phyloP scores from a whole-genome alignment of 2,888 invertebrate genomes.

The Watsonalla cultraria region DNA sequence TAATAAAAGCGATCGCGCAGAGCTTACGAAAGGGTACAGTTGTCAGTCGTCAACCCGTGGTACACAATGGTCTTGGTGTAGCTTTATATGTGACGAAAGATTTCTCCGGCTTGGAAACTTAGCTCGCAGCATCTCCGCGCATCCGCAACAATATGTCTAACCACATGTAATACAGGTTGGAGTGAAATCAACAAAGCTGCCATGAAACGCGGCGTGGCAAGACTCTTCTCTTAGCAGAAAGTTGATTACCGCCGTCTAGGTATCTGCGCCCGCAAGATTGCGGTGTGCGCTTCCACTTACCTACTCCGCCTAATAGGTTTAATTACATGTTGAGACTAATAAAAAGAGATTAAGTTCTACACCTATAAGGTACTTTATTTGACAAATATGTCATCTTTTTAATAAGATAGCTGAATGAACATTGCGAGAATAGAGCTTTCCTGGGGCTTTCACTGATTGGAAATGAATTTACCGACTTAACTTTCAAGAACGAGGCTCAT shows the following conservation, averaged over 20 bases:
- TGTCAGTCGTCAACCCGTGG: background rate
- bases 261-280: background rate
- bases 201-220: background rate
- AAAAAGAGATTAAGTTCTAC: too few relatives aligned
- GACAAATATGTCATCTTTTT: too few relatives aligned
- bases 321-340: too few relatives aligned
- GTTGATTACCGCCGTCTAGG: background rate
- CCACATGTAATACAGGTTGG: background rate
- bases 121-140: background rate
- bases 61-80: background rate
- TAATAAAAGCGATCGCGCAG: background rate
- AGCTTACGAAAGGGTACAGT: background rate
- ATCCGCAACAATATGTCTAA: slow-evolving; percentile 1
- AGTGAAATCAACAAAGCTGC: background rate
- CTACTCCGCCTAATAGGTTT: too few relatives aligned
- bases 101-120: background rate
- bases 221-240: background rate
- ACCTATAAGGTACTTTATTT: too few relatives aligned
- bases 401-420: too few relatives aligned
- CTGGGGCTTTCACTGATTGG: background rate
- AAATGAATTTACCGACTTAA: background rate
- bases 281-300: slow-evolving; percentile 5
- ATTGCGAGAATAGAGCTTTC: too few relatives aligned
- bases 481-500: background rate
- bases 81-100: slow-evolving; percentile 2